Percentiles rank a stretch among this genome's conserved stretches.
These are phyloP conservation scores for Brachionus rubens DNA, from an alignment of 1,140 invertebrate genomes.

Conservation along the genomic window DNA sequence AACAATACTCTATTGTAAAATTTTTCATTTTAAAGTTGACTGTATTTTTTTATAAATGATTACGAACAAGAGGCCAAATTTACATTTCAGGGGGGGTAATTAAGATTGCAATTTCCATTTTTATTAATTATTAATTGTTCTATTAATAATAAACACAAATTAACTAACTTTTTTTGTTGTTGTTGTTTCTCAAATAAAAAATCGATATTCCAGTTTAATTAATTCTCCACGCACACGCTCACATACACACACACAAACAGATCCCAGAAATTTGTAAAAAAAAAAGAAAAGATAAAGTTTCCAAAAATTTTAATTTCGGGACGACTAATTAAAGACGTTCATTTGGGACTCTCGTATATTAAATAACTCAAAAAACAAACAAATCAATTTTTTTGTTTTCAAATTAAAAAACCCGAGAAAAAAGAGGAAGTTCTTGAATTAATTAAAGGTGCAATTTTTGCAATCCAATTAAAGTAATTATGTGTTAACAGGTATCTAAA, in stretches of 20 bases:
- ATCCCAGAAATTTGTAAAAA: not conserved
- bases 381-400: no score
- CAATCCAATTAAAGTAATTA: no score
- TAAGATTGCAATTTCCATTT: slow-evolving; percentile 39
- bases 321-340: no score
- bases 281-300: no score
- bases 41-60: no score
- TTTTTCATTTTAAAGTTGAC: not conserved
- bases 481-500: no score
- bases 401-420: no score
- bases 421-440: no score
- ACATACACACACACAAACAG: not conserved
- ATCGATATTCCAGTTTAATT: slow-evolving; percentile 28
- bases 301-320: no score
- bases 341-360: no score
- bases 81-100: not conserved
- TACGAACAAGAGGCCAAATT: slow-evolving; percentile 12
- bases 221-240: not conserved
- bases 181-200: not conserved
- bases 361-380: no score
- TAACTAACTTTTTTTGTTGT: slow-evolving; percentile 4
- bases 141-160: slow-evolving; percentile 41
- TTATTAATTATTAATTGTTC: slow-evolving; percentile 46
- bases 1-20: slow-evolving; percentile 34
- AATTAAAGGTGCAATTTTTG: no score